Percentiles rank a stretch among this genome's conserved stretches.
Evolutionary conservation across 1,140 invertebrate genomes (phyloP).

Genomic region (Ceratosolen solmsi): DNA sequence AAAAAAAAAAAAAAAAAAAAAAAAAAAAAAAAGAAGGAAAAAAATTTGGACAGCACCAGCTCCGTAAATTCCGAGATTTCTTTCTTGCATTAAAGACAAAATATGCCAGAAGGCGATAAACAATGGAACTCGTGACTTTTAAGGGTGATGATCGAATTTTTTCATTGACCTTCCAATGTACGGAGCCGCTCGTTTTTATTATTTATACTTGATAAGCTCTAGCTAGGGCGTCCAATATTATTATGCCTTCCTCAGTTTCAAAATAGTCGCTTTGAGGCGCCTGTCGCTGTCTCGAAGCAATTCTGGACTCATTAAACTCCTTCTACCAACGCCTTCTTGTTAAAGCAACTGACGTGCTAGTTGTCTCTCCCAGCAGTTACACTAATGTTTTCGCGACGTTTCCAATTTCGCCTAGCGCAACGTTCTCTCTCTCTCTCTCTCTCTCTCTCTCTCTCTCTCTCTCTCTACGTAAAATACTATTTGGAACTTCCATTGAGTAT

Average conservation of each 20-base stretch:
- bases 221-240: background rate
- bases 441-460: background rate
- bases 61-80: background rate
- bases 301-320: conserved; percentile 5
- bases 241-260: background rate
- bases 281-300: background rate
- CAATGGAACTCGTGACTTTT: no score
- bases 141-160: no score
- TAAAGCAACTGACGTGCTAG: background rate
- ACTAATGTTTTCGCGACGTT: conserved; percentile 9
- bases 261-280: conserved; percentile 14
- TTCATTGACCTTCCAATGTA: background rate
- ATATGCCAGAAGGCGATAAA: no score
- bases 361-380: background rate
- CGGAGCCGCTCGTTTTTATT: background rate
- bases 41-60: no score
- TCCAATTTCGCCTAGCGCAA: background rate
- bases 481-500: background rate
- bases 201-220: conserved; percentile 1
- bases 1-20: no score
- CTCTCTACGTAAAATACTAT: background rate
- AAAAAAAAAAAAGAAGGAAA: no score
- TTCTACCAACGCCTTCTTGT: background rate
- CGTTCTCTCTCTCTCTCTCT: background rate
- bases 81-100: no score